Base-by-base conservation (phyloP, 2,113 vertebrate species). In the Loxodonta africana region DNA sequence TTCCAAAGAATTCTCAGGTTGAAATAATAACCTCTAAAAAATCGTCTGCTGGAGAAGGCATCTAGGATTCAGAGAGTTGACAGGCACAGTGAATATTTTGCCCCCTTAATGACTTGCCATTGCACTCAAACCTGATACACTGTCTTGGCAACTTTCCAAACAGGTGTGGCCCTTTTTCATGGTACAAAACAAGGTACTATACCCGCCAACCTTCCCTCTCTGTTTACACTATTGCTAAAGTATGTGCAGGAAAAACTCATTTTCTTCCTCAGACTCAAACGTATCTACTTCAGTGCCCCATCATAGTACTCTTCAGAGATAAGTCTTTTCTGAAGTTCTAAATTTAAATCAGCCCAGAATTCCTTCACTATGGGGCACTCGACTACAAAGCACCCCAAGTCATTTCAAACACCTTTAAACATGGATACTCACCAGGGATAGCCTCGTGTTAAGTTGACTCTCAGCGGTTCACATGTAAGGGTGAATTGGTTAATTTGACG, bases 1-100 rank as follows among this genome's bases (percentile, higher is more conserved):
- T 81, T 96, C 92, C 85, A 78, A 97, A 96, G 96, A 98, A 96
- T 94, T 95, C 97, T 67, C 74, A 71, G n/a, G 95, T 92, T 95
- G 98, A 98, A 98, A 97, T 96, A 98, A 97, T 96, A 97, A 92
- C 82, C 92, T 98, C 81, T 95, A 85, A 97, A 30, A 89, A 98
- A 97, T 46, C 82, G 95, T 95, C 76, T 21, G 9, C 18, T 8
- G 53, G 85, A 94, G 90, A 95, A 96, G 60, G 37, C 62, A 95
- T 6, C 69, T 23, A 60, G 77, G 15, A 12, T 91, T 51, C 73
- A 14, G 5, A 87, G 96, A 78, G 85, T 46, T 90, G 83, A 85
- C 51, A 82, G 77, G 71, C 25, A 65, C 73, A 3, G 80, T 96
- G 95, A 95, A 80, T 97, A 91, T 71, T 98, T 96, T 30, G 33